Evolutionary conservation across 2,113 vertebrate genomes (phyloP), one percentile per base, ranked within the genome.

Genomic region (Sinosuthora webbiana): DNA sequence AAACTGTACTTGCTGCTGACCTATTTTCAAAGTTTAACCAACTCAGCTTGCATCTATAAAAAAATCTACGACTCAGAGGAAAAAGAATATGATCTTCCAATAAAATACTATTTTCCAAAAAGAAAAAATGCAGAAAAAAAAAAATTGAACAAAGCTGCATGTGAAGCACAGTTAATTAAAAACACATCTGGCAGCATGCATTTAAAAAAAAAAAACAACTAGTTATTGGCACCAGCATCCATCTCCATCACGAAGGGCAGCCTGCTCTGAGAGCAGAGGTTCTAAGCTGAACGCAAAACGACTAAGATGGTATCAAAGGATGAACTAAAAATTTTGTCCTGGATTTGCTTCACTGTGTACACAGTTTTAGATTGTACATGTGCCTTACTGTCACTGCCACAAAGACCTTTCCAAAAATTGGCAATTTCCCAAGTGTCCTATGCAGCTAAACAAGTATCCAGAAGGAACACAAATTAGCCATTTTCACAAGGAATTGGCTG

Each of bases 211-310:
- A 33, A 37, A 10, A 28, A 20, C 13, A 35, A 21, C 23, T 70
- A 5, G 15, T 60, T 68, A 69, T 17, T 53, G 17, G 27, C 33
- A 73, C 18, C 30, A 6, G 23, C 24, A 47, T n/a, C 28, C 35
- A 50, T 4, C 19, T 60, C 30, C 20, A 75, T 33, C 45, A 84
- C 0, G 0, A 56, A 25, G 10, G 45, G n/a, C 19, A 73, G n/a
- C n/a, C 44, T 22, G 10, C 14, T 31, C 35, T 0, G 0, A 53
- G 11, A 57, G 13, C 20, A 53, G 22, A 57, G 28, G 5, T 39
- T 59, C 37, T 49, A 44, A 44, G 5, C 0, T 56, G 21, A 89
- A 69, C 4, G 18, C 14, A 70, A 50, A 27, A 47, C 56, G 10
- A 33, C 3, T 68, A 13, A 59, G 9, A 39, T 1, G 0, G 4